Evolutionary conservation across 2,888 invertebrate genomes (phyloP).

Genomic region (Drosophila phalerata): DNA sequence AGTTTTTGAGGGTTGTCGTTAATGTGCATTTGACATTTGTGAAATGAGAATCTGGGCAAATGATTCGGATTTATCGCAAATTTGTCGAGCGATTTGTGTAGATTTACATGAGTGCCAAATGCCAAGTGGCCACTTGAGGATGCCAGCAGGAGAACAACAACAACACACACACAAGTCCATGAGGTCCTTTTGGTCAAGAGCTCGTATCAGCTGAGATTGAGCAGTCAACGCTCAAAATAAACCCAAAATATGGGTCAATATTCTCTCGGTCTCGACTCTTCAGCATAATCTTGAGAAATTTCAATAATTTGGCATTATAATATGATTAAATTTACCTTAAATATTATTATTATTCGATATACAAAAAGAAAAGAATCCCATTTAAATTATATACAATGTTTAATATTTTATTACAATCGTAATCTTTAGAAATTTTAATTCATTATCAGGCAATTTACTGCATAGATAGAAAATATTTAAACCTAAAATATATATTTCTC

Average conservation of each 20-base stretch:
- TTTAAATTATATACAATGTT: no score
- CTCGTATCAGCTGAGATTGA: constrained; percentile 32
- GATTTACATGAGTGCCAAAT: constrained; percentile 79
- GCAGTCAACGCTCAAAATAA: constrained; percentile 23
- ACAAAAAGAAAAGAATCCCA: no score
- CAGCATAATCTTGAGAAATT: constrained; percentile 2
- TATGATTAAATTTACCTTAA: background rate
- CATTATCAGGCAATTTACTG: no score
- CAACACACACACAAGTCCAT: constrained; percentile 3
- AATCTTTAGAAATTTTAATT: no score
- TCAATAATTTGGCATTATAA: constrained; percentile 5
- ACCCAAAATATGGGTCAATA: constrained; percentile 27
- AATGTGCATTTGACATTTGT: constrained; percentile 79
- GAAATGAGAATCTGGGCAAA: constrained; percentile 80
- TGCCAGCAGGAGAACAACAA: constrained; percentile 39
- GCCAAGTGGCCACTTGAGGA: constrained; percentile 77
- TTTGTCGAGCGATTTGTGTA: constrained; percentile 78
- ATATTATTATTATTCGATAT: no score
- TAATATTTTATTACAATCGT: no score
- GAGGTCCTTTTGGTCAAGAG: constrained; percentile 31
- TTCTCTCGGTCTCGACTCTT: background rate
- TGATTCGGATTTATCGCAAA: constrained; percentile 78
- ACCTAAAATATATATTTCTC: no score
- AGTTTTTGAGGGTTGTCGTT: constrained; percentile 62
- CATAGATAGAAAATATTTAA: no score